Evolutionary conservation across 2,888 invertebrate genomes (phyloP), one percentile per base, ranked within the genome.

Genomic region (Athalia circularis): DNA sequence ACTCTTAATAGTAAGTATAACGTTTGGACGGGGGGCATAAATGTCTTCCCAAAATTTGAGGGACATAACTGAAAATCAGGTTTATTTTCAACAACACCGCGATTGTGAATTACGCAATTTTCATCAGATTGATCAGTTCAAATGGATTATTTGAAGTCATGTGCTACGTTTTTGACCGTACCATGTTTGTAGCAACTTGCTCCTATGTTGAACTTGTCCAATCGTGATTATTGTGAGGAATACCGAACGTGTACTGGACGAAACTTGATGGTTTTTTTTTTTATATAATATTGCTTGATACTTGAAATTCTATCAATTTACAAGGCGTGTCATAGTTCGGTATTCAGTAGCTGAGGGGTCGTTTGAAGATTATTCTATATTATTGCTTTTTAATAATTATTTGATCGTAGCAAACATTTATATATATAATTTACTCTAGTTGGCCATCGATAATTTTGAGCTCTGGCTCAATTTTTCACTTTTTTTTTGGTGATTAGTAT

Each of bases 1-100:
- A 48, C 61, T 54, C 57, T 70, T 54, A 70, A 45, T 3, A 43
- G n/a, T 70, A 70, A 47, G 13, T 45, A 72, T 72, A 59, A 72
- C 72, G 59, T 72, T 47, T 72, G 72, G 72, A 72, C 72, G 72
- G 70, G 70, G 67, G 64, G 72, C 45, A 59, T 72, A 57, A 47
- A 45, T 72, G 9, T 11, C 52, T 72, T 13, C 13, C 72, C 57
- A 72, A 65, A 72, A 47, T 13, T 72, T 43, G 50, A 9, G 50
- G 52, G 9, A 54, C 13, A 68, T 4, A 72, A 59, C 13, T 47
- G 47, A 45, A 47, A 59, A 72, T 59, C 7, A 47, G 59, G 59
- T 68, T 68, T 52, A 3, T 68, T 68, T 4, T 9, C 54, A 45
- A 59, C 45, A 47, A 45, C 13, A 72, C 6, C 47, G 29, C 59